phyloP scores from a whole-genome alignment of 2,797 vertebrate species.

The Esox masquinongy region DNA sequence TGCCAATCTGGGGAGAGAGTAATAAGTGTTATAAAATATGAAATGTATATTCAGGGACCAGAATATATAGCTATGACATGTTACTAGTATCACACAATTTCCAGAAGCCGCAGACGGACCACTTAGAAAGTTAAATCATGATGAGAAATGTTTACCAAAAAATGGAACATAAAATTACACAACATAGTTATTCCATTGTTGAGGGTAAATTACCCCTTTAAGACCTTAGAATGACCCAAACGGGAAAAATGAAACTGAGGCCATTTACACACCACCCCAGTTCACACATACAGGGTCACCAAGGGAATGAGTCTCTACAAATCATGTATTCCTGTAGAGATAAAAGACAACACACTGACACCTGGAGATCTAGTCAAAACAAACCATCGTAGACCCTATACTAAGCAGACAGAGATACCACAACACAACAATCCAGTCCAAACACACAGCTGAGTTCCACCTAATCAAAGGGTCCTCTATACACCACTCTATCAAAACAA shows the following conservation, averaged over 20 bases:
- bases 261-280: conserved; percentile 36
- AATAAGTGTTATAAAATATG: too few relatives aligned
- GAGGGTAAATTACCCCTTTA: not conserved
- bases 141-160: too few relatives aligned
- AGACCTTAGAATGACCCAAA: conserved; percentile 24
- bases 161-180: too few relatives aligned
- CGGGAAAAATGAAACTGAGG: conserved; percentile 10
- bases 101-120: too few relatives aligned
- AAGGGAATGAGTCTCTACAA: not conserved
- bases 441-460: not conserved
- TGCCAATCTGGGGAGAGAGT: too few relatives aligned
- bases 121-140: too few relatives aligned
- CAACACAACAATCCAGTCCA: conserved; percentile 5
- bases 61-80: too few relatives aligned
- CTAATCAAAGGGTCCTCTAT: not conserved
- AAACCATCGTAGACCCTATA: not conserved
- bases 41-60: too few relatives aligned
- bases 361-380: not conserved
- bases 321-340: not conserved
- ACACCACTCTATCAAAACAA: conserved; percentile 4
- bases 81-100: too few relatives aligned
- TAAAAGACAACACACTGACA: not conserved
- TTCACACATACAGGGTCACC: conserved; percentile 21
- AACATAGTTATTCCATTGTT: too few relatives aligned
- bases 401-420: not conserved